Base-by-base conservation (phyloP, 1,140 invertebrate species). In the Leptinotarsa texana region DNA sequence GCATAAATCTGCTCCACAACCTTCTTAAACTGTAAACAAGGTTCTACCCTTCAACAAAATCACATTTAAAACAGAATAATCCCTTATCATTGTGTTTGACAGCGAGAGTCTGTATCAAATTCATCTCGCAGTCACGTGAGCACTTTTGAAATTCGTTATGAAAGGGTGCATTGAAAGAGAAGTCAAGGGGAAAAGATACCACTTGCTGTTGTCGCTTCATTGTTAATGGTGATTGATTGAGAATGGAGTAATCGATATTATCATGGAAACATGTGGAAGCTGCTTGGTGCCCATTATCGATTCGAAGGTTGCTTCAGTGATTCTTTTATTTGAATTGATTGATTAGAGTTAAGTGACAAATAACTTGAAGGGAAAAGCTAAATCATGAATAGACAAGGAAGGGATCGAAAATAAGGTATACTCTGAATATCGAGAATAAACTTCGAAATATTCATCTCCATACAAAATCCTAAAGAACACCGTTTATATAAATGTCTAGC, bases 91-190 rank as follows among this genome's bases (percentile, higher is more conserved):
- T 70, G 69, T 57, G 69, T 70, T 70, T 70, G 69, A 70, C 69
- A 70, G 69, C 69, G 18, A 70, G 69, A 70, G 47, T 70, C 69
- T 70, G 69, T 70, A 48, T 70, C 69, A 24, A 48, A 70, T 70
- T 70, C 49, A 70, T 70, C 69, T 70, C 48, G 18, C 11, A 70
- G 69, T 70, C 69, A 61, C 69, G 69, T 70, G 69, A 48, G 57
- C 69, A 70, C 69, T 70, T 70, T 70, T 49, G 47, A 70, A 70
- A 22, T 21, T 70, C 47, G 33, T 27, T 70, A 11, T 61, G 61
- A 70, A 70, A 22, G 69, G 69, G 69, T 70, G 69, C 69, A 68
- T 18, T 42, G 24, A 68, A 27, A 68, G 33, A 18, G 48, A 51
- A 70, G 47, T 70, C 69, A 70, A 70, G 69, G 69, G 69, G 47